Conservation (phyloP, 2,113 vertebrate species). For the Puma concolor region DNA sequence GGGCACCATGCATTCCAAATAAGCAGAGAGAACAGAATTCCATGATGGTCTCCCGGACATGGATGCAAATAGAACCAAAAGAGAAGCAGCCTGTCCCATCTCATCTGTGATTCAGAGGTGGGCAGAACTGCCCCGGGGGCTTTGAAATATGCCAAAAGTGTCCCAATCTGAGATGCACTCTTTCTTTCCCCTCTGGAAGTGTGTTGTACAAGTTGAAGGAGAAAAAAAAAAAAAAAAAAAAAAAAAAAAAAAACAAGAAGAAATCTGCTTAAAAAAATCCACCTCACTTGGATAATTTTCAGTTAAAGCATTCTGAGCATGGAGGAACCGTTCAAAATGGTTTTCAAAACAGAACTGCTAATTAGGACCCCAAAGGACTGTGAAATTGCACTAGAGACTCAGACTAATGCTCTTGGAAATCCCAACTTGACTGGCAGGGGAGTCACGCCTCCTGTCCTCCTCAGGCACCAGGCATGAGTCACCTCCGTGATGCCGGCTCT, state of each 20-base stretch:
- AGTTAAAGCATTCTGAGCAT: slow-evolving; percentile 42
- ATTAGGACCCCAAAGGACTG: slow-evolving; percentile 81
- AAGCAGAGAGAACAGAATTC: slow-evolving; percentile 6
- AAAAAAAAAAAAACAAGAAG: neutral
- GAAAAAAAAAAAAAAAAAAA: neutral
- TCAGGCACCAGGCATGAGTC: slow-evolving; percentile 43
- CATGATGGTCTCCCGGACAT: neutral
- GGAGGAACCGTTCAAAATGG: slow-evolving; percentile 66
- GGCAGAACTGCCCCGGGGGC: neutral
- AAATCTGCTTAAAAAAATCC: neutral
- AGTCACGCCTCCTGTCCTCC: slow-evolving; percentile 72
- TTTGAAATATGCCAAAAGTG: neutral
- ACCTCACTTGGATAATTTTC: slow-evolving; percentile 15
- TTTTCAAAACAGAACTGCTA: slow-evolving; percentile 79
- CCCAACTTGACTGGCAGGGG: slow-evolving; percentile 63
- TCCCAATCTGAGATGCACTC: neutral
- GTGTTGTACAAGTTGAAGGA: neutral
- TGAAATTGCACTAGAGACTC: slow-evolving; percentile 81
- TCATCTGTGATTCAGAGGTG: neutral
- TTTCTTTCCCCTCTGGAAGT: neutral
- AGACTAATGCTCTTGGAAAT: slow-evolving; percentile 74
- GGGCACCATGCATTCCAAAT: slow-evolving; percentile 1
- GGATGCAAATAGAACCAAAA: neutral
- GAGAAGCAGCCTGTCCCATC: neutral
- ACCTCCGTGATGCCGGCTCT: slow-evolving; percentile 50